These are phyloP conservation scores for Panthera uncia DNA, from an alignment of 2,113 vertebrate species.

Conservation along the genomic window DNA sequence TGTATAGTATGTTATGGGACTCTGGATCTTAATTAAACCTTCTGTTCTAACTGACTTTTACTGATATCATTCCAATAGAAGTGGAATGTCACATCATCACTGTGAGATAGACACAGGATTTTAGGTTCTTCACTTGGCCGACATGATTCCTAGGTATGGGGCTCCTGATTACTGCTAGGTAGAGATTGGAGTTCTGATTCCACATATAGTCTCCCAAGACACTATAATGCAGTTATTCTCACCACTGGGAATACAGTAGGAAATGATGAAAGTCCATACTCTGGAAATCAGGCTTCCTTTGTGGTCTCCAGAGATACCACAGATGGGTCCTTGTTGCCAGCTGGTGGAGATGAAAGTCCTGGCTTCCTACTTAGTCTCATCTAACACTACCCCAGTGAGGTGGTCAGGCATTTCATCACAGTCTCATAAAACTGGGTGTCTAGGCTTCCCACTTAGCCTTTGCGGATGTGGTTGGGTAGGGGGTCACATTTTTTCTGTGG, in stretches of 20 bases:
- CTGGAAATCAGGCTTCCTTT: background rate
- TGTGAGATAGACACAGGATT: background rate
- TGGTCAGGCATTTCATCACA: background rate
- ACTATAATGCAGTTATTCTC: accelerated
- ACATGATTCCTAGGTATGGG: background rate
- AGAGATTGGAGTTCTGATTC: no score
- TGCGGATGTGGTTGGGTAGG: background rate
- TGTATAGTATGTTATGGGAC: background rate
- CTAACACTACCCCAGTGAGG: background rate
- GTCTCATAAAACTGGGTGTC: background rate
- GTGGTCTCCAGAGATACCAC: background rate
- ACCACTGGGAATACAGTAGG: background rate
- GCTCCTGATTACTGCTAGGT: background rate
- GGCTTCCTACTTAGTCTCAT: background rate
- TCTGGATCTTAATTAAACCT: background rate
- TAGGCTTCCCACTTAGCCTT: background rate
- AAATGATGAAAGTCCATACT: background rate
- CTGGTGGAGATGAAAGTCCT: background rate
- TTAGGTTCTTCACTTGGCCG: no score
- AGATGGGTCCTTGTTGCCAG: background rate
- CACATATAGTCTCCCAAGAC: background rate
- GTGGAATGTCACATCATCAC: background rate
- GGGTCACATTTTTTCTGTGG: background rate
- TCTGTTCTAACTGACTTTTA: background rate
- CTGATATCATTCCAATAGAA: background rate